Base-by-base conservation (phyloP, 2,113 vertebrate genomes). In the Saimiri boliviensis region DNA sequence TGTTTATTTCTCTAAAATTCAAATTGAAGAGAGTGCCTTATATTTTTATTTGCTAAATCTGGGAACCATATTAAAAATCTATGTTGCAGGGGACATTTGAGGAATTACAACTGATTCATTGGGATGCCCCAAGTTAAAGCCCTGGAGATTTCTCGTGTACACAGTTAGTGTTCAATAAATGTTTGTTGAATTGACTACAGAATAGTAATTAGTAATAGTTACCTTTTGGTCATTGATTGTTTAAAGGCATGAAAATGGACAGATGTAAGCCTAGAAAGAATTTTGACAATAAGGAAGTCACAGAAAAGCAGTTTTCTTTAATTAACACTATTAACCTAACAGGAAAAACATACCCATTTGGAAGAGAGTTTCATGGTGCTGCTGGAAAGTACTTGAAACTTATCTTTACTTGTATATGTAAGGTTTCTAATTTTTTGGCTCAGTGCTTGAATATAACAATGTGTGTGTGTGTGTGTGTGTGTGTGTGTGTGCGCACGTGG, bases 171-270 rank as follows among this genome's bases (percentile, higher is more conserved):
- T 93, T 97, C 63, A 89, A 95, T 97, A 97, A 96, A 96, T 94
- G 95, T 96, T 96, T 96, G 85, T 54, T 92, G 96, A 97, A 87
- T 71, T 92, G 74, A 97, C 94, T 93, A 93, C 37, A 83, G 73
- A 89, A 91, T 27, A 54, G 45, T 86, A 45, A 97, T 77, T 77
- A 92, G 94, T 96, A 91, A 82, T 86, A 95, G 82, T 91, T 97
- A 98, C 82, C 89, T 91, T 94, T 94, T 52, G 45, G 82, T 68
- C 89, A 89, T n/a, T 77, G 86, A 81, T 86, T 92, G 56, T 94
- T 96, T 93, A 84, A 96, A 94, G 66, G 40, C 83, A 93, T 70
- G 92, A 92, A 95, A 93, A 91, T 56, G 40, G 80, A 95, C 91
- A 71, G 71, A 93, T 91, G 16, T 76, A 82, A 80, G 37, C 91